These are phyloP conservation scores for Labrus mixtus DNA, from an alignment of 2,113 vertebrate genomes.

Conservation along the genomic window DNA sequence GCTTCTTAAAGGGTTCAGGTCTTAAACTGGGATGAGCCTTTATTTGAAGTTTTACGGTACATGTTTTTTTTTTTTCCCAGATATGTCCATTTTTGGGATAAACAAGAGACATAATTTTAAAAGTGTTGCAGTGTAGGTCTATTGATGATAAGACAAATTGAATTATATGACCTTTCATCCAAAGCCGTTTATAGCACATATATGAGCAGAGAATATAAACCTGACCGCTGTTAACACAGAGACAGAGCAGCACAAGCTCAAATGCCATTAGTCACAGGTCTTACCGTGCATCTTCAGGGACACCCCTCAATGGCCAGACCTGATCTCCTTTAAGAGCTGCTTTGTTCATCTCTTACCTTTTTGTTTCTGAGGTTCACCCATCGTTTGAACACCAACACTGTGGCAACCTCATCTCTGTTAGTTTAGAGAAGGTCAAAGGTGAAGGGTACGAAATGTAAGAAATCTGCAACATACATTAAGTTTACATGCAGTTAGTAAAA, in stretches of 20 bases:
- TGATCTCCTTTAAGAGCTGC: slow-evolving; percentile 80
- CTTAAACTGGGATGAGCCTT: no score
- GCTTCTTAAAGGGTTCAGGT: no score
- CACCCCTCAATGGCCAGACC: slow-evolving; percentile 75
- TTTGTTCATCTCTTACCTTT: slow-evolving; percentile 83
- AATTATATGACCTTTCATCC: neutral
- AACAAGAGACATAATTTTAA: no score
- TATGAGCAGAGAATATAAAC: neutral
- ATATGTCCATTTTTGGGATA: no score
- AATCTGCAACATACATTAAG: no score
- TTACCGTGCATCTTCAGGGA: slow-evolving; percentile 79
- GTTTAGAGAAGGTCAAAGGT: neutral
- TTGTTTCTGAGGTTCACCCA: slow-evolving; percentile 13
- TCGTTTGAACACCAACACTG: neutral
- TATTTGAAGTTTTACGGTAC: no score
- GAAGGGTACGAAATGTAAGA: neutral
- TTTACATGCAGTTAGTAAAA: no score
- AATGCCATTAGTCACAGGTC: slow-evolving; percentile 91
- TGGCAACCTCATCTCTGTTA: neutral
- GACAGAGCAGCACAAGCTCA: slow-evolving; percentile 78
- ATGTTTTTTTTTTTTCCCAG: no score
- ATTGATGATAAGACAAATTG: neutral
- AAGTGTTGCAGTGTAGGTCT: neutral
- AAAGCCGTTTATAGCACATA: neutral
- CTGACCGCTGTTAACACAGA: slow-evolving; percentile 1